Base-by-base conservation (phyloP, 2,797 vertebrate genomes). In the Euthynnus affinis region DNA sequence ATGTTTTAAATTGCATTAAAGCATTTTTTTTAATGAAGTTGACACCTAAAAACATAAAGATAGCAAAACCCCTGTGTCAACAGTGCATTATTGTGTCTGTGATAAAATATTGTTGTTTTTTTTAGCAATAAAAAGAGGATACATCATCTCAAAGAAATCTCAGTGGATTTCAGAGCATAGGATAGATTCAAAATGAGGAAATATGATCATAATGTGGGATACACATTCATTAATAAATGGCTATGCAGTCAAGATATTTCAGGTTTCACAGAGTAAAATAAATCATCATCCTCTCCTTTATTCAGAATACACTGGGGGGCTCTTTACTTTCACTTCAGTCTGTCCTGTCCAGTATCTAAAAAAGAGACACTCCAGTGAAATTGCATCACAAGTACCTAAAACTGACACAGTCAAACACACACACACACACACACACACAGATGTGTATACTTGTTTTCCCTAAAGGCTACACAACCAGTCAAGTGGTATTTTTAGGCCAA, bases 401-500 rank as follows among this genome's bases (percentile, higher is more conserved):
- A 73, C 51, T 62, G 44, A 70, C 81, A 65, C 69, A 51, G 52
- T 25, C 44, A 55, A 76, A 62, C 32, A 75, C 34, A 40, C 70
- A n/a, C n/a, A n/a, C n/a, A n/a, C 53, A 64, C 57, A 62, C 52
- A 75, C 48, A 78, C 46, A 23, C 17, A 49, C 51, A 65, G 51
- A 62, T 71, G 70, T 71, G 70, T 58, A 61, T 27, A 56, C 67
- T 67, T 63, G 71, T 76, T 79, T 88, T 87, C 66, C 48, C 75
- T 61, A 65, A 83, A 56, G 75, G 57, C 59, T 69, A 66, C 29
- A 75, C 74, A 76, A 77, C 81, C 71, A 83, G 64, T 72, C 22
- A 52, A 78, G 76, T 73, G 65, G 58, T 86, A 81, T 87, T 84
- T 84, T 88, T 60, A 76, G 49, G 22, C 25, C 75, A 88, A 86